Percentiles rank a stretch among this genome's conserved stretches.
phyloP scores from a whole-genome alignment of 2,888 invertebrate genomes.

The Penaeus monodon region DNA sequence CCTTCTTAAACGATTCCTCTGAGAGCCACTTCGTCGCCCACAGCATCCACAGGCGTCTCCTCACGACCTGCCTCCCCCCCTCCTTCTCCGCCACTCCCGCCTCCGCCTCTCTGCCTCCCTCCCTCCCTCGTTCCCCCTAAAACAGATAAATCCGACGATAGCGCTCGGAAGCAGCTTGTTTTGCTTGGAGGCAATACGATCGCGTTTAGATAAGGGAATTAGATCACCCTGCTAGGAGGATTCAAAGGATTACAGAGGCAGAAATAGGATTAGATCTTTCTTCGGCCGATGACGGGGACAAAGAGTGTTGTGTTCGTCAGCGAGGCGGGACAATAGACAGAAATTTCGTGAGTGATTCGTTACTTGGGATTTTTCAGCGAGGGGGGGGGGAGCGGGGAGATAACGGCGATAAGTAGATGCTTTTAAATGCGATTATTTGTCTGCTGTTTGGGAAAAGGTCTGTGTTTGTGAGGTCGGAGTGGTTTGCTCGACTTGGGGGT shows the following conservation, averaged over 20 bases:
- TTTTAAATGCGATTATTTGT: too few relatives aligned
- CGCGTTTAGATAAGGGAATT: slow-evolving; percentile 58
- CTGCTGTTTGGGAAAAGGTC: too few relatives aligned
- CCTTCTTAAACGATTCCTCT: too few relatives aligned
- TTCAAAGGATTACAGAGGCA: slow-evolving; percentile 48
- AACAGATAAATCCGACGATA: slow-evolving; percentile 22
- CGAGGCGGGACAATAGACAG: too few relatives aligned
- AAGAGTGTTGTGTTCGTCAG: neutral
- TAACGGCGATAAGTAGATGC: too few relatives aligned
- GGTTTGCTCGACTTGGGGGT: too few relatives aligned
- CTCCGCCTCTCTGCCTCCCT: neutral
- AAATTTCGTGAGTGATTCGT: too few relatives aligned
- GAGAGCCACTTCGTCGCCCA: too few relatives aligned
- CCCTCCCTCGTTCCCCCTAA: neutral
- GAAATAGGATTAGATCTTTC: slow-evolving; percentile 55
- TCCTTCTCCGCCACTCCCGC: neutral
- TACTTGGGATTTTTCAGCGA: too few relatives aligned
- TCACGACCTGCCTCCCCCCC: neutral
- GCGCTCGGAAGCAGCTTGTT: slow-evolving; percentile 43
- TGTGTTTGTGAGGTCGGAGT: too few relatives aligned
- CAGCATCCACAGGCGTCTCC: neutral
- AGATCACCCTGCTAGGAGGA: slow-evolving; percentile 55
- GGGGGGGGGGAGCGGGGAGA: too few relatives aligned
- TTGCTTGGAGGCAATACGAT: slow-evolving; percentile 55
- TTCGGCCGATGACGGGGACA: slow-evolving; percentile 19